A percentile compares a stretch with the other conserved stretches of the same genome.
phyloP scores from a whole-genome alignment of 2,113 vertebrate genomes.

The Coptodon rendalli region DNA sequence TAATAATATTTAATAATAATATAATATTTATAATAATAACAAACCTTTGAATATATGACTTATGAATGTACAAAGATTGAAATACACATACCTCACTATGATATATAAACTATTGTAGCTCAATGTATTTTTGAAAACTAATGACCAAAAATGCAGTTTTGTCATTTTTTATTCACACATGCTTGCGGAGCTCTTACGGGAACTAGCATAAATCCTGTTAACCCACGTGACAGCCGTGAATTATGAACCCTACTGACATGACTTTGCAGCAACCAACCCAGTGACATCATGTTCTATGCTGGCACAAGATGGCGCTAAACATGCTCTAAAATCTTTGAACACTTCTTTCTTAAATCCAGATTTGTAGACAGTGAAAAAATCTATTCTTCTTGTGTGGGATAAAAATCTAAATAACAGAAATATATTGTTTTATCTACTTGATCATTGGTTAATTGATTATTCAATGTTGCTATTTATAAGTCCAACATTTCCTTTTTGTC shows the following conservation, averaged over 20 bases:
- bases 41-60: background rate
- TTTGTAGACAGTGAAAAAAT: background rate
- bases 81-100: background rate
- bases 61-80: background rate
- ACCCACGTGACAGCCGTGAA: background rate
- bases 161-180: background rate
- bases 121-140: background rate
- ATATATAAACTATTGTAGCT: background rate
- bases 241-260: background rate
- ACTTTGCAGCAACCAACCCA: background rate
- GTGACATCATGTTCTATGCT: background rate
- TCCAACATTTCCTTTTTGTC: background rate
- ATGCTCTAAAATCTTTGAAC: background rate
- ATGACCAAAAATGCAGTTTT: background rate
- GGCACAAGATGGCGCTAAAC: accelerated
- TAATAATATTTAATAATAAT: too few species aligned
- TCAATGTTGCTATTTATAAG: background rate
- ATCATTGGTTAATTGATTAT: background rate
- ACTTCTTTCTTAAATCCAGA: background rate
- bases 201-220: background rate
- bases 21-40: too few species aligned
- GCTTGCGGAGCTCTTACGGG: background rate
- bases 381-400: background rate
- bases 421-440: background rate
- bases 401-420: background rate